Conservation (phyloP, 2,113 vertebrate species). For the Myotis yumanensis region DNA sequence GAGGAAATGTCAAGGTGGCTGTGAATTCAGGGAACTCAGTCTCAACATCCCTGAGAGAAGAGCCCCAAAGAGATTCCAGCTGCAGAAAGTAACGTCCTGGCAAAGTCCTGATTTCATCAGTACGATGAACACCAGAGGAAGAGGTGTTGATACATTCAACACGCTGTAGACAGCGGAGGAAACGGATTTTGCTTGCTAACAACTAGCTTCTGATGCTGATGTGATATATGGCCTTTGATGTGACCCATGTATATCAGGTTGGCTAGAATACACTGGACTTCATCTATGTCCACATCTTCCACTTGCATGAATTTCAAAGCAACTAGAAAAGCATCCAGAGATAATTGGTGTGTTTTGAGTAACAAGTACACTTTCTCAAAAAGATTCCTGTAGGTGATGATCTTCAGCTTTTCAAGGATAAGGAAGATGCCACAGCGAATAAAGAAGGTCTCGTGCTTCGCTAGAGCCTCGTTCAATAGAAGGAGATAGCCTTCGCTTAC, state of each 20-base stretch:
- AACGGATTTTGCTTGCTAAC: constrained; percentile 94
- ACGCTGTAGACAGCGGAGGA: constrained; percentile 91
- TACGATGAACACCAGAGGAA: neutral
- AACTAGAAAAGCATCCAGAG: constrained; percentile 95
- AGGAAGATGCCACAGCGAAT: constrained; percentile 99
- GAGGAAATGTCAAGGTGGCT: neutral
- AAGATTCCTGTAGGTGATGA: constrained; percentile 98
- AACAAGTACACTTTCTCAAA: constrained; percentile 99
- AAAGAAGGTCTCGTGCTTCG: constrained; percentile 96
- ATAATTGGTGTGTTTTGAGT: constrained; percentile 94
- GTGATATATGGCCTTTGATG: constrained; percentile 92
- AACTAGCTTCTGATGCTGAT: too few relatives aligned
- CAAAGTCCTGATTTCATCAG: neutral
- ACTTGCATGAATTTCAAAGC: constrained; percentile 95
- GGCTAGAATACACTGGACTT: constrained; percentile 96
- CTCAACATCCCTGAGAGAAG: constrained; percentile 40
- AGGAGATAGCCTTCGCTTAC: constrained; percentile 97
- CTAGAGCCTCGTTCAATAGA: constrained; percentile 92
- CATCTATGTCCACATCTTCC: constrained; percentile 95
- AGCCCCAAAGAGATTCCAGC: neutral
- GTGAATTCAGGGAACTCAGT: neutral
- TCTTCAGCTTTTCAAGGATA: constrained; percentile 75
- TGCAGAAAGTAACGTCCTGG: fast-evolving
- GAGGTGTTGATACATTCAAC: constrained; percentile 75
- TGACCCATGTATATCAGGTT: constrained; percentile 99